Evolutionary conservation across 1,140 invertebrate species (phyloP), one percentile per base, ranked within the genome.

Genomic region (Batillaria attramentaria): DNA sequence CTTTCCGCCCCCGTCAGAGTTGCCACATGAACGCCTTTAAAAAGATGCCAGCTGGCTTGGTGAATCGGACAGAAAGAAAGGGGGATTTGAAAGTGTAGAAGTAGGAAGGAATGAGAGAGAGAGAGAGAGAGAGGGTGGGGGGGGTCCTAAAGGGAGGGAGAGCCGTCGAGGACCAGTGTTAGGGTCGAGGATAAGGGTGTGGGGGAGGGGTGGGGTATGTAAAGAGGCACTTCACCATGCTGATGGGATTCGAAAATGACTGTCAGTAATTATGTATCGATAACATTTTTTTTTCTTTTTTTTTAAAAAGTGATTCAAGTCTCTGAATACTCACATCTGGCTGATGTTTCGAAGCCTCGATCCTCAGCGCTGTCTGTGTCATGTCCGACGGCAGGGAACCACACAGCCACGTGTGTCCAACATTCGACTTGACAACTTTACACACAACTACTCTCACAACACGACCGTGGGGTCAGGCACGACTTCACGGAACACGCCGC

Each of bases 361-460:
- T 31, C 39, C 39, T 66, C 13, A 66, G 31, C 62, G 62, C 62
- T 35, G 62, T 66, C n/a, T 66, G 62, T 3, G 62, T 66, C 62
- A 66, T 66, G 13, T 31, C 62, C 62, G 62, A 8, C 4, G 5
- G 8, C 4, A 8, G 28, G 31, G 33, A 66, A 31, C 39, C 8
- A 6, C 28, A 8, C 62, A 66, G n/a, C 62, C 24, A 37, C 62
- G 33, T 13, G 31, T 35, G 28, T n/a, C n/a, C n/a, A n/a, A n/a
- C n/a, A n/a, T n/a, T n/a, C n/a, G n/a, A n/a, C n/a, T n/a, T n/a
- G n/a, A n/a, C n/a, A n/a, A n/a, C n/a, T n/a, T n/a, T n/a, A n/a
- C n/a, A n/a, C n/a, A n/a, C n/a, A n/a, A n/a, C n/a, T n/a, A n/a
- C n/a, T n/a, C n/a, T n/a, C n/a, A n/a, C n/a, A n/a, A n/a, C n/a